Percentiles rank a stretch among this genome's conserved stretches.
Conservation (phyloP, 2,888 invertebrate genomes). For the Lamellibrachia satsuma region DNA sequence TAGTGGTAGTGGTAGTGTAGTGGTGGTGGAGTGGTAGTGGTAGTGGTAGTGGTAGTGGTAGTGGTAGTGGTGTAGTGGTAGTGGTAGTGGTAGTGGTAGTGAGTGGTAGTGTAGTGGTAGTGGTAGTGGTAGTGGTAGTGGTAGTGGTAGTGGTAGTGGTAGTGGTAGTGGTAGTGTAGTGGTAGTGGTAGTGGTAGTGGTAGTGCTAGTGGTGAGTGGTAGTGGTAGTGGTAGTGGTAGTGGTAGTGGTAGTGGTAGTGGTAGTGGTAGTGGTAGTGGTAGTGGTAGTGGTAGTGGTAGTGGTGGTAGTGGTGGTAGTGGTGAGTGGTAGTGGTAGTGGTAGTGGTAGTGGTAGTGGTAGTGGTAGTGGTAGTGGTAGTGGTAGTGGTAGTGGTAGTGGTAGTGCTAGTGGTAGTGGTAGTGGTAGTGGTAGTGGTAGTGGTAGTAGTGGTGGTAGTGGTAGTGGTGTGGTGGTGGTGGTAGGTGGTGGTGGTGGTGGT, state of each 20-base stretch:
- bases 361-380: constrained; percentile 27
- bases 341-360: constrained; percentile 26
- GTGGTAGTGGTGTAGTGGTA: constrained; percentile 14
- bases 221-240: constrained; percentile 25
- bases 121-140: constrained; percentile 14
- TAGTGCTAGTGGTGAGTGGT: constrained; percentile 13
- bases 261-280: constrained; percentile 23
- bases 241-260: not conserved
- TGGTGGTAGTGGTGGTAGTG: constrained; percentile 18
- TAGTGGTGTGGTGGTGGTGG: no score
- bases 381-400: constrained; percentile 27
- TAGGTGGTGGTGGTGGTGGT: not conserved
- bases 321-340: constrained; percentile 27
- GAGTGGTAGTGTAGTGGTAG: constrained; percentile 18
- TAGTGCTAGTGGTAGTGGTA: constrained; percentile 22
- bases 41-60: constrained; percentile 13
- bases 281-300: constrained; percentile 27
- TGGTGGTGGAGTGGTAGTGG: constrained; percentile 13
- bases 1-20: no score
- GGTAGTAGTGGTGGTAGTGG: no score
- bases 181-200: not conserved
- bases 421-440: constrained; percentile 8
- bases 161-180: not conserved
- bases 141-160: not conserved
- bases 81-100: constrained; percentile 17